These are phyloP conservation scores for Phoxinus dragarum DNA, from an alignment of 2,797 vertebrate genomes.

Conservation along the genomic window DNA sequence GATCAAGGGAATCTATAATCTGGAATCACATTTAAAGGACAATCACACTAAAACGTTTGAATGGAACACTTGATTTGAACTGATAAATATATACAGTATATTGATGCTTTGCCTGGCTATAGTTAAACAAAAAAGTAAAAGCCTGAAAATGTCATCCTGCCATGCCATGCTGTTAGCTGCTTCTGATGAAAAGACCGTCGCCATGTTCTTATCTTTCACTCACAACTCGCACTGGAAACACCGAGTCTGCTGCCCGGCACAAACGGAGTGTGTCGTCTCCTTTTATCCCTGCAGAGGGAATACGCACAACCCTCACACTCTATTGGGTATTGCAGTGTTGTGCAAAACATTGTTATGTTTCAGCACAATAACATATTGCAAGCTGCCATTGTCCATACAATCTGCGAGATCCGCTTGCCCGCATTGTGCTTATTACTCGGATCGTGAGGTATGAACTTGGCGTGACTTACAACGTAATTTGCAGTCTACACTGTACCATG, in stretches of 20 bases:
- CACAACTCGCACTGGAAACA: slow-evolving; percentile 46
- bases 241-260: slow-evolving; percentile 79
- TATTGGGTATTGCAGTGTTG: slow-evolving; percentile 85
- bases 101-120: neutral
- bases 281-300: slow-evolving; percentile 90
- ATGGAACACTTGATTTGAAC: neutral
- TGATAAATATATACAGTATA: neutral
- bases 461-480: slow-evolving; percentile 92
- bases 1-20: neutral
- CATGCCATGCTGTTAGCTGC: neutral
- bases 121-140: slow-evolving; percentile 9
- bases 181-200: slow-evolving; percentile 18
- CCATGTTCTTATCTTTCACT: slow-evolving; percentile 38
- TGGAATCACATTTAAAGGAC: neutral
- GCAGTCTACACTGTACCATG: slow-evolving; percentile 88
- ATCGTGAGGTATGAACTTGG: slow-evolving; percentile 87
- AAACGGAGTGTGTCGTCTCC: slow-evolving; percentile 66
- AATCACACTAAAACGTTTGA: neutral
- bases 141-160: neutral
- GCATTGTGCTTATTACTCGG: slow-evolving; percentile 87
- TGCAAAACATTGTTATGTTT: slow-evolving; percentile 49
- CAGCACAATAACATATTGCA: slow-evolving; percentile 84
- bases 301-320: slow-evolving; percentile 94
- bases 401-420: slow-evolving; percentile 83
- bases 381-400: slow-evolving; percentile 84